These are phyloP conservation scores for Apeltes quadracus DNA, from an alignment of 2,113 vertebrate genomes.

Conservation along the genomic window DNA sequence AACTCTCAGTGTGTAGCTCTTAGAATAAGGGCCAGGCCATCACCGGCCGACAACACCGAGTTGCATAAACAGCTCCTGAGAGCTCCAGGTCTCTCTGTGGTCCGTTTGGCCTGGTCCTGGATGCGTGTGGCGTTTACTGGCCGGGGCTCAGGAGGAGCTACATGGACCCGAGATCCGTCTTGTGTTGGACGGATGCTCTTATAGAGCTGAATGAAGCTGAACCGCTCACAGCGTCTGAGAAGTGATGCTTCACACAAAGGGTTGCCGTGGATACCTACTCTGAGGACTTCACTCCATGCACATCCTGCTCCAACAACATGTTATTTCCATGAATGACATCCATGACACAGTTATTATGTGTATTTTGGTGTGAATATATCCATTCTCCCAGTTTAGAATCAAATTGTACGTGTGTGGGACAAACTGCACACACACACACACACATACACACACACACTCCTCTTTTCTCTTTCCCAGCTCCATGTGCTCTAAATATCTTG, in stretches of 20 bases:
- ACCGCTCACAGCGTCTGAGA: slow-evolving; percentile 42
- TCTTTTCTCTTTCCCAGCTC: neutral
- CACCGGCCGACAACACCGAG: neutral
- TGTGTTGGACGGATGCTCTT: neutral
- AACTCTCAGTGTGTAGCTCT: slow-evolving; percentile 1
- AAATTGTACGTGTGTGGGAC: neutral
- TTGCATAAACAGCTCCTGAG: neutral
- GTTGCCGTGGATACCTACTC: slow-evolving; percentile 63
- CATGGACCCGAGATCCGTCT: neutral
- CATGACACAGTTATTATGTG: neutral
- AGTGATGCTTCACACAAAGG: slow-evolving; percentile 43
- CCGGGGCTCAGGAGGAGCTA: slow-evolving; percentile 2
- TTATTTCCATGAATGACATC: slow-evolving; percentile 30
- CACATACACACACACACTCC: neutral
- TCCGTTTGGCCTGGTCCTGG: neutral
- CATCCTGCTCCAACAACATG: slow-evolving; percentile 9
- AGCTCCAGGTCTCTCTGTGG: neutral
- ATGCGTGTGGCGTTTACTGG: neutral
- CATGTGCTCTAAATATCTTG: slow-evolving; percentile 11
- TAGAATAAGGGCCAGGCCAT: neutral
- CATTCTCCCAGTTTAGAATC: neutral
- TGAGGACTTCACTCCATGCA: slow-evolving; percentile 18
- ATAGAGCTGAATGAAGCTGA: slow-evolving; percentile 15
- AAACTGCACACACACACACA: neutral
- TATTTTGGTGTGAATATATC: neutral